Evolutionary conservation across 2,113 vertebrate genomes (phyloP), one percentile per base, ranked within the genome.

Genomic region (Anoura caudifer): DNA sequence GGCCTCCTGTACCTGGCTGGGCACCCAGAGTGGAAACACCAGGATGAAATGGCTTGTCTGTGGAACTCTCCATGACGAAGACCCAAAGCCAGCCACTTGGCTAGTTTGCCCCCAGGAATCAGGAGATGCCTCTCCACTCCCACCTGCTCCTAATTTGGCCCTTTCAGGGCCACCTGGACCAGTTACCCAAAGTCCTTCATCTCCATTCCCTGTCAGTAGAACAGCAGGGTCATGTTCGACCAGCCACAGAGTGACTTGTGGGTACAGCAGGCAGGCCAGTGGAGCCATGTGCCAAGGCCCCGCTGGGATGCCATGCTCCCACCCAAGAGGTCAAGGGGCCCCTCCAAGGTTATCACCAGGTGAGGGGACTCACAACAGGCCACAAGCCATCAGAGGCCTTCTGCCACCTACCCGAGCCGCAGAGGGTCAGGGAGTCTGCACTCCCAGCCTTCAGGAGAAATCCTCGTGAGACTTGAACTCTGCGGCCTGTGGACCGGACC

Each of bases 381-480:
- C 94, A 91, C 81, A 95, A 83, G 82, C 89, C 93, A 96, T 93
- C 97, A 96, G 94, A 97, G 86, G 93, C 95, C 97, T 97, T 97
- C 65, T 91, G 89, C 86, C 76, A 96, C 91, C 86, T 96, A 93
- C 87, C 61, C 4, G 11, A 87, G 92, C 80, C 73, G 2, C 77
- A 85, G 84, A 96, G 72, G 61, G 81, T 83, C 67, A 36, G 84
- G 67, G 87, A 73, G 70, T 63, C 76, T 88, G 16, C 13, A 20
- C 47, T 65, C 33, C 52, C 41, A 73, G 84, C 96, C 87, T 88
- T 80, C 85, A 82, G 96, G 95, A 84, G 59, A 92, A 90, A 85
- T 86, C 85, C 73, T 82, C 15, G 0, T 38, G 22, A 93, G 82
- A 92, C 89, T 82, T 20, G 77, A 92, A 81, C 76, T 36, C 73